Evolutionary conservation across 1,140 invertebrate genomes (phyloP).

Genomic region (Gerris buenoi): DNA sequence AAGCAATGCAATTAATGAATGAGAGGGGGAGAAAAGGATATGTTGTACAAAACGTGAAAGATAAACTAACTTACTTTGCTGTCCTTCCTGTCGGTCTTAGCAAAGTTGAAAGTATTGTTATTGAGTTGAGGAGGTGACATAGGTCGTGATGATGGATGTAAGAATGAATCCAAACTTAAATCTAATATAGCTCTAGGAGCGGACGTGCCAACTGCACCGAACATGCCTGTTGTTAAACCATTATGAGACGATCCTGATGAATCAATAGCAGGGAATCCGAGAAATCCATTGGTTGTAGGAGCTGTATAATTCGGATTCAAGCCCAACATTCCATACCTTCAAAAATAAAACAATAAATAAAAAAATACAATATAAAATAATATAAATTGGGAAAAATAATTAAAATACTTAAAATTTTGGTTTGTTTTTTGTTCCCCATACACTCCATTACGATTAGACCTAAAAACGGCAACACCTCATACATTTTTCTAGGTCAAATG

Average conservation of each 20-base stretch:
- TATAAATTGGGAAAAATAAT: too few species aligned
- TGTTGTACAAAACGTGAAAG: too few species aligned
- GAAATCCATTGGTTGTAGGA: conserved; percentile 37
- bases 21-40: too few species aligned
- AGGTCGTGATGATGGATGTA: conserved; percentile 42
- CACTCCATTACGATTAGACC: too few species aligned
- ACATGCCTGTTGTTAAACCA: conserved; percentile 45
- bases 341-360: too few species aligned
- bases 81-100: not conserved
- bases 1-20: too few species aligned
- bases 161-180: conserved; percentile 52
- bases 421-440: too few species aligned
- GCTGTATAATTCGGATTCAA: conserved; percentile 34
- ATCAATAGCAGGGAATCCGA: conserved; percentile 42
- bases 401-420: too few species aligned
- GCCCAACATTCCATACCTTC: conserved; percentile 74
- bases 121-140: conserved; percentile 51
- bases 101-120: conserved; percentile 40
- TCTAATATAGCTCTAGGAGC: conserved; percentile 20
- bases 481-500: too few species aligned
- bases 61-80: not conserved
- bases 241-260: conserved; percentile 38
- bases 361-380: too few species aligned
- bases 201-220: conserved; percentile 60
- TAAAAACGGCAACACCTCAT: too few species aligned